Evolutionary conservation across 2,113 vertebrate species (phyloP).

Genomic region (Odontesthes bonariensis): DNA sequence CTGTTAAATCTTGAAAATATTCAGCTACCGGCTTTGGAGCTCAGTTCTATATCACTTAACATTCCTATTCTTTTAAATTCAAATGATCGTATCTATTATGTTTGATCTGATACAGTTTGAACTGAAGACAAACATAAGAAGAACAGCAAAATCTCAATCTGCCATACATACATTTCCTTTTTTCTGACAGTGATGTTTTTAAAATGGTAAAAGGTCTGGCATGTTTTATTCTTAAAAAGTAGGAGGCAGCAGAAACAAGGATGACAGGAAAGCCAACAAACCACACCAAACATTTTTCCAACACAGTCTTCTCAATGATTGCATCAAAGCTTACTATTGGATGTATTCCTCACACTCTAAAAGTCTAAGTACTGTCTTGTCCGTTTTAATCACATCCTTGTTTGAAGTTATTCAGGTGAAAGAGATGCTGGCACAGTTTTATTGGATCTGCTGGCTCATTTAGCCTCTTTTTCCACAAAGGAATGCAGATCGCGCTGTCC

Average conservation of each 20-base stretch:
- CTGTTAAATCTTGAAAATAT: slow-evolving; percentile 16
- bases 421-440: slow-evolving; percentile 5
- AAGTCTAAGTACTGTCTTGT: neutral
- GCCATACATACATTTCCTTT: slow-evolving; percentile 31
- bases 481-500: slow-evolving; percentile 17
- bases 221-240: slow-evolving; percentile 23
- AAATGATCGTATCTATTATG: neutral
- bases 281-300: slow-evolving; percentile 30
- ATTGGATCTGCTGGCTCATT: slow-evolving; percentile 11
- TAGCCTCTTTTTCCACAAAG: slow-evolving; percentile 25
- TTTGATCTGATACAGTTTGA: slow-evolving; percentile 22
- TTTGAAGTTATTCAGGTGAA: slow-evolving; percentile 36
- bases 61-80: neutral
- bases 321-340: slow-evolving; percentile 8
- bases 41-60: neutral
- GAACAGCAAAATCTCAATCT: slow-evolving; percentile 31
- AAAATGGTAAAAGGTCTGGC: slow-evolving; percentile 32
- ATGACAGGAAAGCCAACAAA: slow-evolving; percentile 61
- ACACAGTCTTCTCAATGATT: slow-evolving; percentile 33
- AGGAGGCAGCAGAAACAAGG: slow-evolving; percentile 55
- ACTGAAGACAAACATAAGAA: no score
- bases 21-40: slow-evolving; percentile 11
- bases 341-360: slow-evolving; percentile 5
- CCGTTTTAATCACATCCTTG: slow-evolving; percentile 40
- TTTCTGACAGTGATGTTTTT: slow-evolving; percentile 35